Percentiles rank a stretch among this genome's conserved stretches.
Evolutionary conservation across 2,888 invertebrate genomes (phyloP).

Genomic region (Lithophane socia): DNA sequence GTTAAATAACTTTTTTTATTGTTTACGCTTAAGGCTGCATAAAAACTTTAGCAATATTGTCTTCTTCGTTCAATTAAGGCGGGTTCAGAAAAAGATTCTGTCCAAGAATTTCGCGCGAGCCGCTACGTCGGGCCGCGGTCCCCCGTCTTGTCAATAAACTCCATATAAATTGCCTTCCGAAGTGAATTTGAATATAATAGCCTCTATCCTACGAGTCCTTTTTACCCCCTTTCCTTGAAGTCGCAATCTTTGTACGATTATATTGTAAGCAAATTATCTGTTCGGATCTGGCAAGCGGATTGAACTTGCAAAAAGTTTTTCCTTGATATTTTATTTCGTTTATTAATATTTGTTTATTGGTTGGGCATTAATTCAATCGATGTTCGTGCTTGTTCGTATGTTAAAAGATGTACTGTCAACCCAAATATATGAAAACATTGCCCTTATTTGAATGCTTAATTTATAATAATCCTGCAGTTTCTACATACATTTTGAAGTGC

Average conservation of each 20-base stretch:
- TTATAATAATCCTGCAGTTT: background rate
- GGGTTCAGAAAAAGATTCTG: slow-evolving; percentile 80
- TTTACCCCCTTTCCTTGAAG: slow-evolving; percentile 86
- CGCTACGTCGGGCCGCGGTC: slow-evolving; percentile 73
- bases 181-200: slow-evolving; percentile 90
- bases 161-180: slow-evolving; percentile 89
- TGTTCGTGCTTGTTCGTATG: background rate
- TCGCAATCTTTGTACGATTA: slow-evolving; percentile 89
- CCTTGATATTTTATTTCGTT: slow-evolving; percentile 75
- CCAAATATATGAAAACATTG: slow-evolving; percentile 3
- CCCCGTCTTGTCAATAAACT: slow-evolving; percentile 88
- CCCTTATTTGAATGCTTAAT: background rate
- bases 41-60: slow-evolving; percentile 87
- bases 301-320: slow-evolving; percentile 72
- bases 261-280: slow-evolving; percentile 91
- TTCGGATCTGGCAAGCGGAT: slow-evolving; percentile 84
- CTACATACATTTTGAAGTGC: background rate
- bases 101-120: slow-evolving; percentile 85
- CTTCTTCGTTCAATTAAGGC: slow-evolving; percentile 86
- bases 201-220: slow-evolving; percentile 82
- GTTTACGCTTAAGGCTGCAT: slow-evolving; percentile 66
- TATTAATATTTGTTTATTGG: slow-evolving; percentile 62
- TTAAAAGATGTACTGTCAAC: background rate
- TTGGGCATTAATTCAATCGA: slow-evolving; percentile 27
- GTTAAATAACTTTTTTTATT: slow-evolving; percentile 61